Base-by-base conservation (phyloP, 2,113 vertebrate species). In the Camelus dromedarius region DNA sequence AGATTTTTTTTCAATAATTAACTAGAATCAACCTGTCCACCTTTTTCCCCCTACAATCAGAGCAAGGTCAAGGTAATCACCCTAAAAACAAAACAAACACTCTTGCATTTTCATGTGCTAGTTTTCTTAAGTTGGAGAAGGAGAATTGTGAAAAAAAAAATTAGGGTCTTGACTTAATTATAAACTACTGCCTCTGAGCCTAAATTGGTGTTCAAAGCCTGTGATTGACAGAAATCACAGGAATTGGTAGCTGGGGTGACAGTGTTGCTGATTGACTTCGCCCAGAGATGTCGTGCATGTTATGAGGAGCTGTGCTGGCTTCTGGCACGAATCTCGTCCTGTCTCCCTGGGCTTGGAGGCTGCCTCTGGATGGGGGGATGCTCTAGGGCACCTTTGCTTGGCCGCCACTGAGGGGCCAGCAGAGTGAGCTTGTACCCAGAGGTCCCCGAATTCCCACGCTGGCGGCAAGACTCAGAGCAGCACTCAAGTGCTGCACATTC, bases 391-490 rank as follows among this genome's bases (percentile, higher is more conserved):
- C 12, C 14, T 12, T 30, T 42, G 35, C 13, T 1, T 28, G 42
- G 24, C 16, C 62, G 35, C 35, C 56, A 19, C 56, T 28, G 8
- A 77, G 0, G 4, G 8, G 46, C 19, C 26, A 5, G 60, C 28
- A 26, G 60, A 16, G 26, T 28, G 70, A 73, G 26, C 3, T 28
- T 42, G 22, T 15, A 24, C 20, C 9, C 24, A 60, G 24, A 81
- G 38, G 24, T 8, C 54, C 62, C 62, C 22, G 5, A 6, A 26
- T 28, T 69, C 32, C 14, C 64, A 35, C 5, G 3, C 13, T 0
- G 15, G 20, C 3, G 3, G 5, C 13, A 4, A 69, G 22, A n/a
- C 32, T 35, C 32, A 2, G 2, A 14, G 0, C 4, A 10, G 9
- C 46, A 6, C n/a, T 69, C 12, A 15, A 12, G 32, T 22, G 35